Percentiles rank a stretch among this genome's conserved stretches.
phyloP scores from a whole-genome alignment of 2,797 vertebrate genomes.

The Echeneis naucrates region DNA sequence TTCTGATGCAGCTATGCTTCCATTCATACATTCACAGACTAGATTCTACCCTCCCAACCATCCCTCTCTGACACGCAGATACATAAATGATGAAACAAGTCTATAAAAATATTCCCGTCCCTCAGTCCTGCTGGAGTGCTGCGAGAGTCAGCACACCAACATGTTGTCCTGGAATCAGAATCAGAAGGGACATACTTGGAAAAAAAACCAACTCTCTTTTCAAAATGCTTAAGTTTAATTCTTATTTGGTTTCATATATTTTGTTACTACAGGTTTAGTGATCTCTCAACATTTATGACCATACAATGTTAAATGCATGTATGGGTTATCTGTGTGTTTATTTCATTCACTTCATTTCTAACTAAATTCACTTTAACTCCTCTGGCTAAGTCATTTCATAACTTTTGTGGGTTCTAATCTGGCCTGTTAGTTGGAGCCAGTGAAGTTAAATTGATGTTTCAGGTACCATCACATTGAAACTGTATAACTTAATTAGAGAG shows the following conservation, averaged over 20 bases:
- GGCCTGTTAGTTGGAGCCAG: conserved; percentile 26
- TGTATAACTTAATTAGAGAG: conserved; percentile 51
- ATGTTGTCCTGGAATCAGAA: conserved; percentile 7
- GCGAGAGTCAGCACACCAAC: conserved; percentile 36
- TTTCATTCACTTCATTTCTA: conserved; percentile 52
- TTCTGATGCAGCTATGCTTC: conserved; percentile 56
- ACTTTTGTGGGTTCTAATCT: conserved; percentile 6
- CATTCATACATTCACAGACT: conserved; percentile 29
- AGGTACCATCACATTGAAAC: conserved; percentile 20
- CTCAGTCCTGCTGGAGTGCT: conserved; percentile 21
- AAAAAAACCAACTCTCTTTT: conserved; percentile 4
- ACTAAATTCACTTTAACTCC: conserved; percentile 53
- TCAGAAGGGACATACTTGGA: background rate
- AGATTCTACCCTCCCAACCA: conserved; percentile 49
- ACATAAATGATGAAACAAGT: conserved; percentile 64
- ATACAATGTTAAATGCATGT: conserved; percentile 43
- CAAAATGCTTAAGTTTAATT: conserved; percentile 3
- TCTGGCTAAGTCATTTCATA: conserved; percentile 15
- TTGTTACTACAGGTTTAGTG: background rate
- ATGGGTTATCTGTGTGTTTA: conserved; percentile 50
- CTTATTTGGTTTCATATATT: background rate
- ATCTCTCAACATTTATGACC: conserved; percentile 48
- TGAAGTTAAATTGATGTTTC: conserved; percentile 55
- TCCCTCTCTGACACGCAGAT: conserved; percentile 69
- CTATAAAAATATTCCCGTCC: conserved; percentile 28